Evolutionary conservation across 2,797 vertebrate genomes (phyloP), one percentile per base, ranked within the genome.

Genomic region (Halcyon smyrnensis): DNA sequence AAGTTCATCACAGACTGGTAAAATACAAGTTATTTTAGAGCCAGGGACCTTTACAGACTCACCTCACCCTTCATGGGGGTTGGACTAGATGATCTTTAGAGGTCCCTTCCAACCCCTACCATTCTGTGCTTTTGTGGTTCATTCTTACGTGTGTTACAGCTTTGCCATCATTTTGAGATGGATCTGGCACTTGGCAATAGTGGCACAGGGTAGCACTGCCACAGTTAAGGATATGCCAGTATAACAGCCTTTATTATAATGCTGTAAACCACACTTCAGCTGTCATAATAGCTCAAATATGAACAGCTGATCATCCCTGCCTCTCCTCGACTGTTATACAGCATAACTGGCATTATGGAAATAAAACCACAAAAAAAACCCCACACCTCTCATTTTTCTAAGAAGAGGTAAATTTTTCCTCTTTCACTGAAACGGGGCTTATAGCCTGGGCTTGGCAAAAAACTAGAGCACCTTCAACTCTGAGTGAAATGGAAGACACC

Each of bases 1-100:
- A 87, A 86, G 88, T 87, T 86, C 64, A 86, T 51, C 70, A 51
- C 1, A 14, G 73, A 74, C 27, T 57, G 86, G 89, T 45, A 87
- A 70, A 90, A 73, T 18, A 59, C 9, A 87, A 92, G 36, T 77
- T 74, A 86, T 60, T 92, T 93, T 71, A 82, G 34, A 92, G 75
- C 16, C 77, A 16, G 13, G 30, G 63, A 94, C 54, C 21, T 41
- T 64, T 89, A 83, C 27, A 46, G 30, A 70, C 50, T 95, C 69
- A 80, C 59, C 7, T 9, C 23, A 68, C 16, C 80, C 62, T 68
- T 78, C 46, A 30, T 30, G 51, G 28, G 51, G 51, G 27, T 53
- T 53, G 51, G 51, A 53, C 27, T 53, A 53, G 28, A 30, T 53
- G 51, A 30, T 30, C 16, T 30, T 53, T 53, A 53, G 51, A 53